Conservation (phyloP, 2,113 vertebrate species). For the Podarcis raffonei region DNA sequence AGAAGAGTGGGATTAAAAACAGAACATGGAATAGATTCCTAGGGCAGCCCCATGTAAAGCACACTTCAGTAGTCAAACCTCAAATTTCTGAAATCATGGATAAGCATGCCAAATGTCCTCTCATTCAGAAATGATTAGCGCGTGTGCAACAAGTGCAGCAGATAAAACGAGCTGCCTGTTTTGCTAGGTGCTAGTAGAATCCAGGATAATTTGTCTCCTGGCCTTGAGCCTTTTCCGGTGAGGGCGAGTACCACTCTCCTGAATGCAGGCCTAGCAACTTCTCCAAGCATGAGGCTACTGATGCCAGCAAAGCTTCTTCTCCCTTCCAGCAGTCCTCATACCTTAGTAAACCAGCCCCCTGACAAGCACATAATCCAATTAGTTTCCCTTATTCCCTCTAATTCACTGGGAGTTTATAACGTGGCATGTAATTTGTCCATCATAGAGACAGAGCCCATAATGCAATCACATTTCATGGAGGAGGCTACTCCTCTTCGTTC, state of each 20-base stretch:
- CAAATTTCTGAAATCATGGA: background rate
- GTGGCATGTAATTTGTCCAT: conserved; percentile 13
- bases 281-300: background rate
- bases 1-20: background rate
- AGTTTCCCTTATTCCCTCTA: conserved; percentile 14
- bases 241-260: background rate
- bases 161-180: background rate
- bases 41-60: background rate
- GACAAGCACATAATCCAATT: conserved; percentile 34
- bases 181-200: background rate
- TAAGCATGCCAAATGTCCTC: background rate
- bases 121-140: background rate
- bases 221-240: background rate
- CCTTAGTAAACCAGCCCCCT: background rate
- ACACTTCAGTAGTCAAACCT: background rate
- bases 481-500: conserved; percentile 13
- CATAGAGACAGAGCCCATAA: background rate
- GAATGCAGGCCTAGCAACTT: background rate
- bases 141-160: background rate
- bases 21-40: background rate
- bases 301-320: background rate
- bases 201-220: background rate
- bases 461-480: conserved; percentile 24
- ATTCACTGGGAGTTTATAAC: conserved; percentile 14
- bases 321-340: background rate